These are phyloP conservation scores for Serripes groenlandicus DNA, from an alignment of 2,888 invertebrate genomes.

Conservation along the genomic window DNA sequence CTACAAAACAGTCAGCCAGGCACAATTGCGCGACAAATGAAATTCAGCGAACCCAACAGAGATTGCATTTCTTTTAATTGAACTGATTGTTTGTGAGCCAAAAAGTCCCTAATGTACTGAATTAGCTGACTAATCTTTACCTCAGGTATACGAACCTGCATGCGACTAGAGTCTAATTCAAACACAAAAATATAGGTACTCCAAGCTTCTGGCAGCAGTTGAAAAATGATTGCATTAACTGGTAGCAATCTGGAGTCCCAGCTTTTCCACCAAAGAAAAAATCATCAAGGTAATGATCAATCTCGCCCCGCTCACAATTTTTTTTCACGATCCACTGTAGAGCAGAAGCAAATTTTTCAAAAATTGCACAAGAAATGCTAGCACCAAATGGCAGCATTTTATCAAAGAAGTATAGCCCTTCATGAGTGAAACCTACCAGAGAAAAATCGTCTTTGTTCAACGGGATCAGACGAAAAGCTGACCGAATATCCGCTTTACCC, in stretches of 20 bases:
- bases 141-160: slow-evolving; percentile 34
- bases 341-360: slow-evolving; percentile 29
- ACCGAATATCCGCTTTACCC: slow-evolving; percentile 13
- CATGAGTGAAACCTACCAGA: slow-evolving; percentile 41
- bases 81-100: slow-evolving; percentile 12
- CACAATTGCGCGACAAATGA: slow-evolving; percentile 39
- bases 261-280: slow-evolving; percentile 36
- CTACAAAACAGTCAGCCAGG: slow-evolving; percentile 46
- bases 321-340: slow-evolving; percentile 6
- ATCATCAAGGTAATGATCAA: slow-evolving; percentile 46
- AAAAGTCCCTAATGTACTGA: neutral
- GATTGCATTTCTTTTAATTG: slow-evolving; percentile 41
- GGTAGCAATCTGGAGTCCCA: neutral
- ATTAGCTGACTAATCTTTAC: slow-evolving; percentile 32
- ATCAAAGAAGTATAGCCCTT: slow-evolving; percentile 42
- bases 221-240: slow-evolving; percentile 2
- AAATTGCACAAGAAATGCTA: slow-evolving; percentile 31
- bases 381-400: slow-evolving; percentile 47
- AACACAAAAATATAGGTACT: slow-evolving; percentile 38
- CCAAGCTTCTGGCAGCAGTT: neutral
- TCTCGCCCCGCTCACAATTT: neutral
- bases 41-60: slow-evolving; percentile 36
- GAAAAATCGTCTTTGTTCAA: slow-evolving; percentile 47
- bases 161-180: slow-evolving; percentile 35
- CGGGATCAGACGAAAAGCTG: slow-evolving; percentile 35